phyloP scores from a whole-genome alignment of 2,888 invertebrate species.

The Endotricha flammealis region DNA sequence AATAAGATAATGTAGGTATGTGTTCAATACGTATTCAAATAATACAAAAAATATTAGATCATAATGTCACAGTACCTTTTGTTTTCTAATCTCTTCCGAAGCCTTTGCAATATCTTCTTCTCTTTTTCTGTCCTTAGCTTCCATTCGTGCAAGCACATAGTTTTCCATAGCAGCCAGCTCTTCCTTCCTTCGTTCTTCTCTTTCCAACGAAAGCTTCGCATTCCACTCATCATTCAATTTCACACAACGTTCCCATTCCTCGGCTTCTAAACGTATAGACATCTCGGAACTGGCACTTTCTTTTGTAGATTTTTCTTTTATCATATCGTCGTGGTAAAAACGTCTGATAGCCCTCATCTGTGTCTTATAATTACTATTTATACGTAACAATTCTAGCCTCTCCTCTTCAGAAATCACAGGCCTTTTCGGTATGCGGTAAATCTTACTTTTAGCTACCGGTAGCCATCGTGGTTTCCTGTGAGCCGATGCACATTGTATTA shows the following conservation, averaged over 20 bases:
- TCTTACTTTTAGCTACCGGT: conserved; percentile 87
- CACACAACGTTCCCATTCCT: conserved; percentile 80
- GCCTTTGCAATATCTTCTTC: conserved; percentile 54
- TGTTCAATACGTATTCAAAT: too few relatives aligned
- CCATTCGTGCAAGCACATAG: conserved; percentile 62
- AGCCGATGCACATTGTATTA: conserved; percentile 54
- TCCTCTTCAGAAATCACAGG: conserved; percentile 81
- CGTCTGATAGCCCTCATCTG: conserved; percentile 74
- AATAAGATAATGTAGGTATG: too few relatives aligned
- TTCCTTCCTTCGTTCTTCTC: conserved; percentile 76
- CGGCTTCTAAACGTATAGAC: conserved; percentile 77
- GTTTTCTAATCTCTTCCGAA: conserved; percentile 65
- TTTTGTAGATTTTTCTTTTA: conserved; percentile 65
- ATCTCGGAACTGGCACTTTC: conserved; percentile 75
- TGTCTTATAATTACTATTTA: conserved; percentile 85
- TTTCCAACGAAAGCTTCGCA: conserved; percentile 73
- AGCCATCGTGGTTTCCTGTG: conserved; percentile 88
- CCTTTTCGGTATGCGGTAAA: conserved; percentile 83
- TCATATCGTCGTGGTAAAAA: conserved; percentile 74
- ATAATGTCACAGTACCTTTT: too few relatives aligned
- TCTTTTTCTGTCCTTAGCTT: conserved; percentile 46
- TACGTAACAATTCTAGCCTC: conserved; percentile 78
- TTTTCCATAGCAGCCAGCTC: conserved; percentile 68
- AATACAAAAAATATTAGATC: too few relatives aligned
- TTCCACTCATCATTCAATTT: conserved; percentile 86